Conservation (phyloP, 1,140 invertebrate species). For the Melitaea cinxia region DNA sequence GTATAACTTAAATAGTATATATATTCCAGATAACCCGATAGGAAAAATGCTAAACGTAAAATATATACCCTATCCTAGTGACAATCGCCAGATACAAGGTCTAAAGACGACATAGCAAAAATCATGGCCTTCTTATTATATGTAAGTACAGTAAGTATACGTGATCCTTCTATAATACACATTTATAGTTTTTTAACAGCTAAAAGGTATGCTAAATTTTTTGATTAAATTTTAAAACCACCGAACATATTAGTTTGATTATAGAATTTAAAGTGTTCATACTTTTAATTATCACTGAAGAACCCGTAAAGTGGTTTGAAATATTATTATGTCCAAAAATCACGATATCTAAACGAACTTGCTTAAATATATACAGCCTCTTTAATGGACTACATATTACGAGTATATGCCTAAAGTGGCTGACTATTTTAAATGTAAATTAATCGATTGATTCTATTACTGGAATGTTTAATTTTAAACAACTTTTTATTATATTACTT, state of each 20-base stretch:
- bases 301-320: conserved; percentile 48
- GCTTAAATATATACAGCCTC: conserved; percentile 58
- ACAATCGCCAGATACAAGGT: too few relatives aligned
- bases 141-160: too few relatives aligned
- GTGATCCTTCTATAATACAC: too few relatives aligned
- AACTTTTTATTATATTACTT: not conserved
- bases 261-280: not conserved
- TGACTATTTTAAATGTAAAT: conserved; percentile 50
- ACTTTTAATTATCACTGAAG: conserved; percentile 19
- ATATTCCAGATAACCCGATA: too few relatives aligned
- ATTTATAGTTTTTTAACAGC: too few relatives aligned
- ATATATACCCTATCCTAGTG: too few relatives aligned
- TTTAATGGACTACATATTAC: conserved; percentile 56
- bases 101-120: too few relatives aligned
- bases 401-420: conserved; percentile 27
- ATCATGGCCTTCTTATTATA: too few relatives aligned
- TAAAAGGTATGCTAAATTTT: too few relatives aligned
- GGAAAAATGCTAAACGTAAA: too few relatives aligned
- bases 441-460: conserved; percentile 43
- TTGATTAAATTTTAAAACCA: not conserved
- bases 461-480: not conserved
- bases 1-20: too few relatives aligned
- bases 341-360: conserved; percentile 49
- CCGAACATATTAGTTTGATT: not conserved
- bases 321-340: conserved; percentile 65